These are phyloP conservation scores for Drosophila baimaii DNA, from an alignment of 1,140 invertebrate genomes.

Conservation along the genomic window DNA sequence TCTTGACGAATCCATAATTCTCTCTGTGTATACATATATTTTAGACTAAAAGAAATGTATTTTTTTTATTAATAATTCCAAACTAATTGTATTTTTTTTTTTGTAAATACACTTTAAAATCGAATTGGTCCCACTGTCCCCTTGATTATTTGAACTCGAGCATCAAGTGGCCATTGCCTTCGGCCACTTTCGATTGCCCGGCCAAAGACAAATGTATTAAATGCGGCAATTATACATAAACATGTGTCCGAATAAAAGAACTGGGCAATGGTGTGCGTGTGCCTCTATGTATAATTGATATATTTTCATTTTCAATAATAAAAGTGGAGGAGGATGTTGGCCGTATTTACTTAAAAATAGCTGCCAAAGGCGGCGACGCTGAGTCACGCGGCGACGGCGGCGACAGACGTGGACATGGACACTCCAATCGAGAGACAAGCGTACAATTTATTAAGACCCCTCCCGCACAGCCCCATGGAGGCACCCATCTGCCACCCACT, in stretches of 20 bases:
- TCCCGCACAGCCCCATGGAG: not conserved
- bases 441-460: constrained; percentile 71
- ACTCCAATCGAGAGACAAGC: constrained; percentile 70
- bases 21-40: too few species aligned
- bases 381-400: constrained; percentile 37
- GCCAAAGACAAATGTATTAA: constrained; percentile 51
- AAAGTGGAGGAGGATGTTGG: constrained; percentile 57
- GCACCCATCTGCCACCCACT: constrained; percentile 1
- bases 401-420: constrained; percentile 38
- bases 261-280: constrained; percentile 12
- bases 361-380: constrained; percentile 49
- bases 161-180: constrained; percentile 54
- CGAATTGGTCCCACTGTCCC: constrained; percentile 22
- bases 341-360: constrained; percentile 74
- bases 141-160: constrained; percentile 15
- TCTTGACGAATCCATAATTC: too few species aligned
- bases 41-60: too few species aligned
- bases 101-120: too few species aligned
- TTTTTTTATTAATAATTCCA: too few species aligned
- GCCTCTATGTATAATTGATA: constrained; percentile 40
- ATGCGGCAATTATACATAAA: constrained; percentile 52
- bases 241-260: constrained; percentile 40
- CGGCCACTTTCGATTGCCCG: constrained; percentile 29
- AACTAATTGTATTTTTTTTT: too few species aligned
- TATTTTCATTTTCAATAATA: constrained; percentile 59